These are phyloP conservation scores for Ia io DNA, from an alignment of 2,113 vertebrate genomes.

Conservation along the genomic window DNA sequence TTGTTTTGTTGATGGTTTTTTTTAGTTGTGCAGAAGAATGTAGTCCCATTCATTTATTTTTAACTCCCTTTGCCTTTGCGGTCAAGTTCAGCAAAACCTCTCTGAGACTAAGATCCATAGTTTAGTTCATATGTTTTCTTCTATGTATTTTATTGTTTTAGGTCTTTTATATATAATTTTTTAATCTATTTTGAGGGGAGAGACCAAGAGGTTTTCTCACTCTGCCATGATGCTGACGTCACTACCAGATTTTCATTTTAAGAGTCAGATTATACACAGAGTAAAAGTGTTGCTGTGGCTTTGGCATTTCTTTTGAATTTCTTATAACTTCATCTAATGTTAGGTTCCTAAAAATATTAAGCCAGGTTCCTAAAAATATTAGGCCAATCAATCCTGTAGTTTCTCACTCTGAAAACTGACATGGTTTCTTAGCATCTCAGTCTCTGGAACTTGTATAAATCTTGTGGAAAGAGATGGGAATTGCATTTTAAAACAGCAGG, in stretches of 20 bases:
- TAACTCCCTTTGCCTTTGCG: background rate
- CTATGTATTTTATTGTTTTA: background rate
- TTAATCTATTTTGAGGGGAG: background rate
- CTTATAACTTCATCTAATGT: background rate
- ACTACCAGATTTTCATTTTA: background rate
- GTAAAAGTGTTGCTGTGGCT: background rate
- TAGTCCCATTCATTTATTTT: background rate
- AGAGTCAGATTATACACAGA: background rate
- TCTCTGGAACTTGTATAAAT: conserved; percentile 37
- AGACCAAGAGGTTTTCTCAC: background rate
- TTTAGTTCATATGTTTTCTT: background rate
- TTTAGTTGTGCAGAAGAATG: background rate
- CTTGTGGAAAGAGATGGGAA: background rate
- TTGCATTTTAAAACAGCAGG: conserved; percentile 37
- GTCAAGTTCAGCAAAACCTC: background rate
- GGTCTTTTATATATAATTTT: background rate
- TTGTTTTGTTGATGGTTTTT: background rate
- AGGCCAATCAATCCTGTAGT: background rate
- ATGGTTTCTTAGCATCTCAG: conserved; percentile 26
- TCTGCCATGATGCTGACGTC: background rate
- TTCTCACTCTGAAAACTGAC: background rate
- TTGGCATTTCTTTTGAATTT: background rate
- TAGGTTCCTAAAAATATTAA: conserved; percentile 51
- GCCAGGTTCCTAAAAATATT: no score
- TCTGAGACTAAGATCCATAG: background rate